Conservation (phyloP, 2,888 invertebrate genomes). For the Tenodera sinensis region DNA sequence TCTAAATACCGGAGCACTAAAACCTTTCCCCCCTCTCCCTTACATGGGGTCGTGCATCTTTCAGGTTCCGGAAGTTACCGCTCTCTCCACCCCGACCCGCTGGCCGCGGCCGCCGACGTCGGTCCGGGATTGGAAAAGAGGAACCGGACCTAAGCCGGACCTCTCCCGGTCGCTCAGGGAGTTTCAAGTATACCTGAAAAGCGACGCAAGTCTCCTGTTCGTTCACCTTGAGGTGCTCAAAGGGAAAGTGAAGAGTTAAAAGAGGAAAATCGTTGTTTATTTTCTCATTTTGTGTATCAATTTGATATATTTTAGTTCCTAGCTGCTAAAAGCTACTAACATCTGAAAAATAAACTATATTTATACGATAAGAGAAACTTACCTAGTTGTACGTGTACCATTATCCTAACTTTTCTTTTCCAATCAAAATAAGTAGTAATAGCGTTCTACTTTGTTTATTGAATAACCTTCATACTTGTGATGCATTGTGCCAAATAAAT, state of each 20-base stretch:
- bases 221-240: not conserved
- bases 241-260: not conserved
- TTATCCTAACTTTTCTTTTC: too few species aligned
- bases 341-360: too few species aligned
- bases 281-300: too few species aligned
- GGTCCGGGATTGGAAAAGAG: constrained; percentile 12
- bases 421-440: too few species aligned
- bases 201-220: not conserved
- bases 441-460: too few species aligned
- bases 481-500: too few species aligned
- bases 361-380: too few species aligned
- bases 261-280: too few species aligned
- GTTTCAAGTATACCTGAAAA: not conserved
- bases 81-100: not conserved
- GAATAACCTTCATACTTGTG: too few species aligned
- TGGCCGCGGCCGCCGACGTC: not conserved
- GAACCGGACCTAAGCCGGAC: constrained; percentile 17
- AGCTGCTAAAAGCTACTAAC: too few species aligned
- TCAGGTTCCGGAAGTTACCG: constrained; percentile 17
- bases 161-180: constrained; percentile 10
- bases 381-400: too few species aligned
- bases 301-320: too few species aligned
- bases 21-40: not conserved
- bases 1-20: constrained; percentile 5
- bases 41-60: constrained; percentile 15